Conservation (phyloP, 2,113 vertebrate genomes). For the Gulo gulo region DNA sequence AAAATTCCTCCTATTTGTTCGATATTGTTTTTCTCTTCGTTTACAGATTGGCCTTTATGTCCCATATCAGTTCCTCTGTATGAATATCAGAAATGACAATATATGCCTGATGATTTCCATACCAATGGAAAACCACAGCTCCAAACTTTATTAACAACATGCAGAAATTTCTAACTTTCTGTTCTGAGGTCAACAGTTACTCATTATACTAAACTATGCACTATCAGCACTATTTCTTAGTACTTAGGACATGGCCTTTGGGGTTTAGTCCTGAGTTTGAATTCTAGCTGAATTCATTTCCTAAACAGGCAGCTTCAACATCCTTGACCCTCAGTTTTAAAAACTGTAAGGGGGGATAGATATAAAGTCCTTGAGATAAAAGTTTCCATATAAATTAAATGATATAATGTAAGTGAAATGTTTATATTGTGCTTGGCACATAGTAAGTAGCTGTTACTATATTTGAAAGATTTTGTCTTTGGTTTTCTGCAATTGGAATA, state of each 20-base stretch:
- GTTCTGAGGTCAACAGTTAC: background rate
- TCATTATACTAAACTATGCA: background rate
- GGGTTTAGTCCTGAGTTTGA: background rate
- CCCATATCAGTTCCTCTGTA: background rate
- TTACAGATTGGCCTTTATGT: slow-evolving; percentile 11
- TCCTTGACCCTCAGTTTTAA: background rate
- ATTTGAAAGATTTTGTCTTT: background rate
- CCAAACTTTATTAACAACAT: slow-evolving; percentile 25
- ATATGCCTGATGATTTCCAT: background rate
- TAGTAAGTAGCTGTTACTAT: background rate
- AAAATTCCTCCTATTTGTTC: slow-evolving; percentile 28
- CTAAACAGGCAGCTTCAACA: background rate
- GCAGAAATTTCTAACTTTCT: background rate
- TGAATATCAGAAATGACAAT: slow-evolving; percentile 40
- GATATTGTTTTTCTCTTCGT: slow-evolving; percentile 12
- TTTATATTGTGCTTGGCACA: background rate
- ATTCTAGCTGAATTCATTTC: background rate
- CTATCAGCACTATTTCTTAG: background rate
- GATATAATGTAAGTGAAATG: slow-evolving; percentile 24
- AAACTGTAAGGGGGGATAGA: slow-evolving; percentile 1
- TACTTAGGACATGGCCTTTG: background rate
- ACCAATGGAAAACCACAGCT: background rate
- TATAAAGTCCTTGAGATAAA: slow-evolving; percentile 30
- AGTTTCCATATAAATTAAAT: slow-evolving; percentile 8
- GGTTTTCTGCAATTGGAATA: slow-evolving; percentile 10